Percentiles rank a stretch among this genome's conserved stretches.
Evolutionary conservation across 2,113 vertebrate genomes (phyloP).

Genomic region (Regulus satrapa): DNA sequence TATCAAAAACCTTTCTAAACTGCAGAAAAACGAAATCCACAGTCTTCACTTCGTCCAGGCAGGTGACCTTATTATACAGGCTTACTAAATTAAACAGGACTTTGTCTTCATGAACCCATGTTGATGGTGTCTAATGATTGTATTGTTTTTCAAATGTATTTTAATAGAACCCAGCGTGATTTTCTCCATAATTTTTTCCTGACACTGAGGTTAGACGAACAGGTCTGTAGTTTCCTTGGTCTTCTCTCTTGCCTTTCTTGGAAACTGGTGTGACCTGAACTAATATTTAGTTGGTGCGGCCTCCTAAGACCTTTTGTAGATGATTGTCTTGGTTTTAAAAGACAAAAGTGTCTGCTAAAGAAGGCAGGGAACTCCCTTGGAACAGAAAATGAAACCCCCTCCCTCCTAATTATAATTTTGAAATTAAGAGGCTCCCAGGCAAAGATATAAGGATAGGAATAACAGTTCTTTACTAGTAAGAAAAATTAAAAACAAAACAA

Average conservation of each 20-base stretch:
- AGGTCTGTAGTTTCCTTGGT: neutral
- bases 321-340: too few species aligned
- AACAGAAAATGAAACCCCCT: too few species aligned
- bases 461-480: too few species aligned
- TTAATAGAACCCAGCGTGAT: neutral
- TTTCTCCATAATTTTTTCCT: neutral
- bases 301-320: neutral
- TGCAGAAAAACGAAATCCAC: neutral
- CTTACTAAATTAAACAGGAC: neutral
- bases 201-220: neutral
- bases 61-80: neutral
- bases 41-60: neutral
- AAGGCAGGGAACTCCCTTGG: too few species aligned
- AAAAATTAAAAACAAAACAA: too few species aligned
- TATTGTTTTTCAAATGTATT: neutral
- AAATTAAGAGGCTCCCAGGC: too few species aligned
- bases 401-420: too few species aligned
- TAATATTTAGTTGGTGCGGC: neutral
- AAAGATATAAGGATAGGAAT: too few species aligned
- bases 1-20: neutral
- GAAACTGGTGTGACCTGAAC: neutral
- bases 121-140: neutral
- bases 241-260: neutral
- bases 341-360: too few species aligned
- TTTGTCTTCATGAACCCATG: neutral